Percentiles rank a stretch among this genome's conserved stretches.
Conservation (phyloP, 2,797 vertebrate species). For the Ptychobarbus kaznakovi region DNA sequence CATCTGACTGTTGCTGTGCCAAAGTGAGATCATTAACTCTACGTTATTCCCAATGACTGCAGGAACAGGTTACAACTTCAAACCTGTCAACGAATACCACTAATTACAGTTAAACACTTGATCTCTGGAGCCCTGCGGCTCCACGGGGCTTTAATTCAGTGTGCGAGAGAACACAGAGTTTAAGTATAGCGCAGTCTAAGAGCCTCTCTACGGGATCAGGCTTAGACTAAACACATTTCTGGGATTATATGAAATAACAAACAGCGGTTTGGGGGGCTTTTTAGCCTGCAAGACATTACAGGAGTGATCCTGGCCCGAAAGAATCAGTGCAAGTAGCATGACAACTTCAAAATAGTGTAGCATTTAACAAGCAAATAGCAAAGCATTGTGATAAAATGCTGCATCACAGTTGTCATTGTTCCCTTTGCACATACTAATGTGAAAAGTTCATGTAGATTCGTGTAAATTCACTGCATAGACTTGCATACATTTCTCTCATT, state of each 20-base stretch:
- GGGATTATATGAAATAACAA: background rate
- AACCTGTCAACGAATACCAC: conserved; percentile 35
- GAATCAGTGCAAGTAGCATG: background rate
- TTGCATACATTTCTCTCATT: background rate
- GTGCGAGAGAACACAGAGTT: background rate
- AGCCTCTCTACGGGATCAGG: background rate
- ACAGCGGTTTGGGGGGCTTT: background rate
- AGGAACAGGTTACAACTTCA: background rate
- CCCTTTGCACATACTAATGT: background rate
- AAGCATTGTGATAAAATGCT: background rate
- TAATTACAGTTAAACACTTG: conserved; percentile 36
- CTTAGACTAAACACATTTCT: background rate
- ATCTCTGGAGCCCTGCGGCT: conserved; percentile 22
- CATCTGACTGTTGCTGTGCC: conserved; percentile 16
- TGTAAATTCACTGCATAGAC: too few species aligned
- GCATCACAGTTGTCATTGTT: too few species aligned
- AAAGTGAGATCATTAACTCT: conserved; percentile 26
- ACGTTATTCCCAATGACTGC: background rate
- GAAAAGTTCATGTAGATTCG: background rate
- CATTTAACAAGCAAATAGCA: background rate
- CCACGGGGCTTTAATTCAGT: conserved; percentile 3
- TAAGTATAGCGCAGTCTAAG: background rate
- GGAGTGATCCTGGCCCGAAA: background rate
- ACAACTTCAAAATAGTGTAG: background rate
- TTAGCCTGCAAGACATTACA: background rate